Percentiles rank a stretch among this genome's conserved stretches.
These are phyloP conservation scores for Drymodes brunneopygia DNA, from an alignment of 2,113 vertebrate species.

Conservation along the genomic window DNA sequence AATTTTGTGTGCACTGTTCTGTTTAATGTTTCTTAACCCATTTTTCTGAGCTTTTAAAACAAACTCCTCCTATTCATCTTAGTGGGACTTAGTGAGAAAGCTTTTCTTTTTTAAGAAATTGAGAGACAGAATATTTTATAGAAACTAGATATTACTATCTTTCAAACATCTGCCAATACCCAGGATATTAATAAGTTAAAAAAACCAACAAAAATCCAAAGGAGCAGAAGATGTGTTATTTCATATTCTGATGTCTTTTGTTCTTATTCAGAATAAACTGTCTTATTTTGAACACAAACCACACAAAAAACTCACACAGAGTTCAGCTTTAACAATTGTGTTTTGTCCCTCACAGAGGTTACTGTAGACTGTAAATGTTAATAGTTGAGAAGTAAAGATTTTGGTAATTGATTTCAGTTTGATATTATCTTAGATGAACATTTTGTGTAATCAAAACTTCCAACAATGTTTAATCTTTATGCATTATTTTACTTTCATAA, in stretches of 20 bases:
- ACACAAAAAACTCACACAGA: neutral
- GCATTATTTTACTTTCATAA: neutral
- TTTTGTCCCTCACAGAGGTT: neutral
- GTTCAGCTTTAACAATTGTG: neutral
- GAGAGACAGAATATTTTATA: neutral
- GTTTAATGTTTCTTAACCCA: neutral
- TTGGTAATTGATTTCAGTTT: neutral
- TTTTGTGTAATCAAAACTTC: neutral
- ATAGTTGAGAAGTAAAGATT: neutral
- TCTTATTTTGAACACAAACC: neutral
- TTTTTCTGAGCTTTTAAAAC: neutral
- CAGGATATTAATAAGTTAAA: neutral
- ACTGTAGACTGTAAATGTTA: neutral
- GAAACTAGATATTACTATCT: neutral
- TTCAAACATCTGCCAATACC: neutral
- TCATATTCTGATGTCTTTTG: constrained; percentile 5
- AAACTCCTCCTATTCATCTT: neutral
- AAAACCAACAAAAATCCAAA: neutral
- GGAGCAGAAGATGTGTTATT: neutral
- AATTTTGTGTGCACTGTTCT: neutral
- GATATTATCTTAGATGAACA: neutral
- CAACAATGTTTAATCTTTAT: neutral
- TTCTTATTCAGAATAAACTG: neutral
- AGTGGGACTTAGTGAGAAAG: neutral
- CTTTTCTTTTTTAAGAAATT: neutral